Evolutionary conservation across 2,888 invertebrate species (phyloP).

Genomic region (Catocala nupta): DNA sequence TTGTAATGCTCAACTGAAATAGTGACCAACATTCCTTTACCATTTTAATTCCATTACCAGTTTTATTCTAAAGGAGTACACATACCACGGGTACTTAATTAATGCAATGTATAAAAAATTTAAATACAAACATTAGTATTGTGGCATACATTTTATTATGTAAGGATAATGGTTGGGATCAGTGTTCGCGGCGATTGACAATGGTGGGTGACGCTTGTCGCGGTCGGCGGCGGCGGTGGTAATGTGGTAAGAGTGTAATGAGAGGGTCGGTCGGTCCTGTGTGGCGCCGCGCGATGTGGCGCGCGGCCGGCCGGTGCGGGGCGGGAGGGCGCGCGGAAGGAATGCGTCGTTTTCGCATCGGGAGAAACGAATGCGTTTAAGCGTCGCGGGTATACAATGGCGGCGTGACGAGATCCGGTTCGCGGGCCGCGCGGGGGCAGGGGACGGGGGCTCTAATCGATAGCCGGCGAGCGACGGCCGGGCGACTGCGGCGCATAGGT

Average conservation of each 20-base stretch:
- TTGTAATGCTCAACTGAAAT: constrained; percentile 4
- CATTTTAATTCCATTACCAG: too few species aligned
- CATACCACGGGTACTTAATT: too few species aligned
- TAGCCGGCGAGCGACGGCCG: constrained; percentile 87
- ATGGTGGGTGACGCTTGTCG: constrained; percentile 44
- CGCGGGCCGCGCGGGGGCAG: constrained; percentile 82
- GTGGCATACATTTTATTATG: background rate
- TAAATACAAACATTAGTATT: background rate
- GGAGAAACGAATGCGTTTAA: constrained; percentile 88
- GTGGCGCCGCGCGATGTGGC: constrained; percentile 70
- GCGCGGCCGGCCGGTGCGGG: constrained; percentile 68
- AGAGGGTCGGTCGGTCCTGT: constrained; percentile 75
- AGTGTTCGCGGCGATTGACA: constrained; percentile 43
- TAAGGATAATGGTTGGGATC: background rate
- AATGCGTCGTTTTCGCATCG: constrained; percentile 88
- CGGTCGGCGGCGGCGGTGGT: constrained; percentile 53
- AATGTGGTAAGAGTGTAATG: constrained; percentile 78
- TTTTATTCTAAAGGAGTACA: too few species aligned
- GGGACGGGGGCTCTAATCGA: constrained; percentile 84
- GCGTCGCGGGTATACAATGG: constrained; percentile 87
- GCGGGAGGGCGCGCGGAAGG: constrained; percentile 84
- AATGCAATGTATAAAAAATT: too few species aligned
- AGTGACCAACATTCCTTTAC: background rate
- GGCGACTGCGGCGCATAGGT: constrained; percentile 87
- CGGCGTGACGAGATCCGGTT: constrained; percentile 88